These are phyloP conservation scores for Acanthornis magna DNA, from an alignment of 2,797 vertebrate species.

Conservation along the genomic window DNA sequence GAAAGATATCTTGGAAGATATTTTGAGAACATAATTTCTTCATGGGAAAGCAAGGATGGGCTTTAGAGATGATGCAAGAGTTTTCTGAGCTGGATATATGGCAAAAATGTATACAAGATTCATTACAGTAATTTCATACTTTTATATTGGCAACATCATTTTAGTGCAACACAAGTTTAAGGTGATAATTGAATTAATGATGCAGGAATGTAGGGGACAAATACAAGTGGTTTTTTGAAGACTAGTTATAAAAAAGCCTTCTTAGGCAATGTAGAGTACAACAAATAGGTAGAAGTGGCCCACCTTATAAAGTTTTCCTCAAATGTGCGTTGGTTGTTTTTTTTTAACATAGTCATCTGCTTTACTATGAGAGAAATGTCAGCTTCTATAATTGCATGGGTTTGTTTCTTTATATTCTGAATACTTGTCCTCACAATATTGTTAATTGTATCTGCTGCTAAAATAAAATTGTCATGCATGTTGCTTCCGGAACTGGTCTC, in stretches of 20 bases:
- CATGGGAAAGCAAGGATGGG: not conserved
- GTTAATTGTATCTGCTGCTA: slow-evolving; percentile 3
- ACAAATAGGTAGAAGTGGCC: not conserved
- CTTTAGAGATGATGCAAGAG: not conserved
- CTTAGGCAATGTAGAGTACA: not conserved
- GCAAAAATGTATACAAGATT: not conserved
- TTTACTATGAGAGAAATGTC: not conserved
- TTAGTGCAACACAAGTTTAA: not conserved
- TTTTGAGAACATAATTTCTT: not conserved
- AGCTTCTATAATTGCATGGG: not conserved
- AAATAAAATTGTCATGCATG: not conserved
- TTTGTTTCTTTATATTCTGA: not conserved
- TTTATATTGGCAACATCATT: not conserved
- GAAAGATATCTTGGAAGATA: not conserved
- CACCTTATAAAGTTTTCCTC: not conserved
- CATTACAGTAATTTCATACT: not conserved
- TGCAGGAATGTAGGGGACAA: not conserved
- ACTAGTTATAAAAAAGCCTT: not conserved
- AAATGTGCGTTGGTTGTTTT: not conserved
- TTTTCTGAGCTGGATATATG: not conserved
- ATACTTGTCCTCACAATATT: not conserved
- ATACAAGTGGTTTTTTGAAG: not conserved
- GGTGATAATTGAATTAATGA: not conserved
- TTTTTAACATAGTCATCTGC: not conserved
- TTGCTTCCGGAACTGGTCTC: slow-evolving; percentile 28